Evolutionary conservation across 2,888 invertebrate genomes (phyloP).

Genomic region (Melipona beecheii): DNA sequence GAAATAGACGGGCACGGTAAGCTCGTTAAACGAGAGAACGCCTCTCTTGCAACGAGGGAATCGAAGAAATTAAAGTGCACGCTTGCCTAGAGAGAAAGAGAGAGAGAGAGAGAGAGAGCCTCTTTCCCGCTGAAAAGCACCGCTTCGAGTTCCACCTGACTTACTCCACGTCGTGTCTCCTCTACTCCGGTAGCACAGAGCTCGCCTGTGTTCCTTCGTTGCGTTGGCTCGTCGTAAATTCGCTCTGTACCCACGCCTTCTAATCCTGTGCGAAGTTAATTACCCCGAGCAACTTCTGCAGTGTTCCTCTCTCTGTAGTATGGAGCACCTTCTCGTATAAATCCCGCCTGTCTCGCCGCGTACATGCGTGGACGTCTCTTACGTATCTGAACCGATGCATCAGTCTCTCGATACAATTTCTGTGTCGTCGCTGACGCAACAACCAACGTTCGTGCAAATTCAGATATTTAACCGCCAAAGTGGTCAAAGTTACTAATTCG

Average conservation of each 20-base stretch:
- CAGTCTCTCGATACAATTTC: constrained; percentile 56
- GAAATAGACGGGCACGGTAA: background rate
- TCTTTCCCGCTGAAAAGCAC: constrained; percentile 4
- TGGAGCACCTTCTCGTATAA: constrained; percentile 21
- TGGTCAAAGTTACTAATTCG: too few relatives aligned
- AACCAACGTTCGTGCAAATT: background rate
- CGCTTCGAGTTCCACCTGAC: constrained; percentile 29
- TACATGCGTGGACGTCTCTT: constrained; percentile 17
- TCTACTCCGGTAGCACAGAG: constrained; percentile 1
- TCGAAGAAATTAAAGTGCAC: constrained; percentile 25
- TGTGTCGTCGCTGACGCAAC: background rate
- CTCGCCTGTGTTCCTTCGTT: constrained; percentile 8
- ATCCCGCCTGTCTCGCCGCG: constrained; percentile 23
- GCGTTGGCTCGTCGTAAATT: constrained; percentile 55
- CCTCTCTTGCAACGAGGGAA: background rate
- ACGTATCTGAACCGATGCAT: background rate
- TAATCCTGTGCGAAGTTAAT: constrained; percentile 68
- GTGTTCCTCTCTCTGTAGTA: constrained; percentile 20
- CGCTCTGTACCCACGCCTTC: constrained; percentile 61
- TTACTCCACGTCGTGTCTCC: constrained; percentile 44
- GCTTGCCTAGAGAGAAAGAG: background rate
- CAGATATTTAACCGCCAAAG: background rate
- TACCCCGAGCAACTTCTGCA: constrained; percentile 48
- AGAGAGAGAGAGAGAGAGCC: background rate
- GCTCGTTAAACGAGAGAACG: constrained; percentile 17